Evolutionary conservation across 2,797 vertebrate species (phyloP).

Genomic region (Syndactyla subalaris): DNA sequence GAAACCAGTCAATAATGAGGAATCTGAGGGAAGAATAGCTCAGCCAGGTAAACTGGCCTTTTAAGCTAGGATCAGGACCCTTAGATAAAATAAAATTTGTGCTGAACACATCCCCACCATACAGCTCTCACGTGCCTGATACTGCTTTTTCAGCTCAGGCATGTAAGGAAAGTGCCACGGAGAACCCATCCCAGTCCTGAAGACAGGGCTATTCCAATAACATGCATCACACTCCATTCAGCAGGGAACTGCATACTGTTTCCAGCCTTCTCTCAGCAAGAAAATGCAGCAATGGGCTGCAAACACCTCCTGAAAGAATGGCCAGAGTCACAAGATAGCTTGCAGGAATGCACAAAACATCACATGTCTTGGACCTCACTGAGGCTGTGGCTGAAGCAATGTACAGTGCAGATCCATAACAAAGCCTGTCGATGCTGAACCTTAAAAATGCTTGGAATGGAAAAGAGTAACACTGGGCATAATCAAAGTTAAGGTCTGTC

Average conservation of each 20-base stretch:
- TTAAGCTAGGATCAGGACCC: neutral
- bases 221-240: neutral
- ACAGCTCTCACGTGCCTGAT: neutral
- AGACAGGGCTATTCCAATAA: neutral
- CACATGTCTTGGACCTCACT: constrained; percentile 43
- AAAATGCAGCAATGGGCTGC: neutral
- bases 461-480: neutral
- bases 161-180: neutral
- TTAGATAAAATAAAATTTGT: neutral
- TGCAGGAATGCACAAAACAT: constrained; percentile 60
- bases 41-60: neutral
- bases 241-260: neutral
- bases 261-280: neutral
- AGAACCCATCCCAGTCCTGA: neutral
- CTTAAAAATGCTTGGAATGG: neutral
- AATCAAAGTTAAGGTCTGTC: neutral
- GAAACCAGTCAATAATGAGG: neutral
- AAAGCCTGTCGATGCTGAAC: neutral
- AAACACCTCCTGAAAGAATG: neutral
- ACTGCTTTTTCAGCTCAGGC: neutral
- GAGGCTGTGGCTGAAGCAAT: constrained; percentile 11
- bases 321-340: constrained; percentile 40
- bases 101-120: neutral
- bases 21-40: neutral
- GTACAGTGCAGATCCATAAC: neutral